A percentile compares a stretch with the other conserved stretches of the same genome.
Evolutionary conservation across 2,113 vertebrate genomes (phyloP).

Genomic region (Ceyx cyanopectus): DNA sequence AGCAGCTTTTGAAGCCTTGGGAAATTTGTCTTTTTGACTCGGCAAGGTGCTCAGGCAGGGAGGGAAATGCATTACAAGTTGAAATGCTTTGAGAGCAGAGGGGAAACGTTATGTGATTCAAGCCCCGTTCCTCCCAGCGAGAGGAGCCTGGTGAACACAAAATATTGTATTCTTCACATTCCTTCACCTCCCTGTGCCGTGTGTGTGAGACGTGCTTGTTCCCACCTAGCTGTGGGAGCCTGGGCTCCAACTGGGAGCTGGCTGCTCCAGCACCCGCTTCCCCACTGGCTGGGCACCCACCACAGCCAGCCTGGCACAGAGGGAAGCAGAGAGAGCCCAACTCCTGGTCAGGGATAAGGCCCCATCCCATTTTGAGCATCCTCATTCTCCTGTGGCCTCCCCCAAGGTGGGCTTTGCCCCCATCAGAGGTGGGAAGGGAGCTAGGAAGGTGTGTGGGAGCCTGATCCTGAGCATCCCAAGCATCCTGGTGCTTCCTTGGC

Average conservation of each 20-base stretch:
- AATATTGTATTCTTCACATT: not conserved
- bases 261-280: not conserved
- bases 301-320: not conserved
- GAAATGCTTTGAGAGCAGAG: conserved; percentile 8
- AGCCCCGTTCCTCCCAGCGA: not conserved
- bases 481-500: not conserved
- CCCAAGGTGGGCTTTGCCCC: not conserved
- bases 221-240: not conserved
- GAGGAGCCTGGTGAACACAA: not conserved
- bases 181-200: not conserved
- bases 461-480: not conserved
- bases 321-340: not conserved
- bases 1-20: conserved; percentile 32
- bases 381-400: not conserved
- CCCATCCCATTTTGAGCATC: not conserved
- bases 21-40: conserved; percentile 54
- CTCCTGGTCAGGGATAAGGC: not conserved
- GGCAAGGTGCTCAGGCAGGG: not conserved
- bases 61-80: not conserved
- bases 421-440: not conserved
- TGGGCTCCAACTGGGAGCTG: not conserved
- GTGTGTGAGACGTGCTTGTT: not conserved
- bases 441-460: not conserved
- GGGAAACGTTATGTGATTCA: not conserved
- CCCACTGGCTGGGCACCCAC: fast-evolving